phyloP scores from a whole-genome alignment of 92 coral and sea anemone genomes.

The Diadumene lineata region DNA sequence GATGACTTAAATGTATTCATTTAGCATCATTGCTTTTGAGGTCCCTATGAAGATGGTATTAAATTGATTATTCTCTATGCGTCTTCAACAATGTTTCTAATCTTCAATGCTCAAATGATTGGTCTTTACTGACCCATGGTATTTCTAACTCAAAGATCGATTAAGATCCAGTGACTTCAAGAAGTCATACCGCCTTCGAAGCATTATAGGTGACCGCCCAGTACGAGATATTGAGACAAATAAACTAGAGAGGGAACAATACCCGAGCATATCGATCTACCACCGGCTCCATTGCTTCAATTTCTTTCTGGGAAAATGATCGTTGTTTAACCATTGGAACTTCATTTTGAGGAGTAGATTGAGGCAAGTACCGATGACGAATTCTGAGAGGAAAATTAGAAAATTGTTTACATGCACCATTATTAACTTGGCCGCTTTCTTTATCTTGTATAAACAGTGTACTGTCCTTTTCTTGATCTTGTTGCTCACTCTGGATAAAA shows the following conservation, averaged over 20 bases:
- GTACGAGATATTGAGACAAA: conserved; percentile 63
- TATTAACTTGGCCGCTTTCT: conserved; percentile 13
- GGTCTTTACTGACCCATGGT: neutral
- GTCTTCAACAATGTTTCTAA: neutral
- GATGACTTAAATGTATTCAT: too few relatives aligned
- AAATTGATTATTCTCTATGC: neutral
- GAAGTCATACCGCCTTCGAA: conserved; percentile 5
- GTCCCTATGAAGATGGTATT: too few relatives aligned
- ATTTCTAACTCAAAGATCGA: neutral
- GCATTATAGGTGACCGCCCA: conserved; percentile 67
- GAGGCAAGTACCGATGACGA: conserved; percentile 9
- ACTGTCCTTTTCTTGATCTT: conserved; percentile 61
- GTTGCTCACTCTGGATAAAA: neutral
- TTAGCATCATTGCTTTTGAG: too few relatives aligned
- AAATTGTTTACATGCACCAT: conserved; percentile 33
- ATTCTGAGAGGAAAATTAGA: conserved; percentile 38
- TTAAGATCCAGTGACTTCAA: neutral
- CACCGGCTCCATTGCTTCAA: conserved; percentile 68
- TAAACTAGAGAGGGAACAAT: conserved; percentile 70
- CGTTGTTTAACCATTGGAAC: conserved; percentile 55
- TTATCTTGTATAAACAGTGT: conserved; percentile 28
- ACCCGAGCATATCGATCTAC: conserved; percentile 70
- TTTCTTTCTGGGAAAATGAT: conserved; percentile 70
- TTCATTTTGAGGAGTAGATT: conserved; percentile 1
- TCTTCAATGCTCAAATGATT: neutral